Evolutionary conservation across 2,113 vertebrate genomes (phyloP), one percentile per base, ranked within the genome.

Genomic region (Periophthalmus modestus): DNA sequence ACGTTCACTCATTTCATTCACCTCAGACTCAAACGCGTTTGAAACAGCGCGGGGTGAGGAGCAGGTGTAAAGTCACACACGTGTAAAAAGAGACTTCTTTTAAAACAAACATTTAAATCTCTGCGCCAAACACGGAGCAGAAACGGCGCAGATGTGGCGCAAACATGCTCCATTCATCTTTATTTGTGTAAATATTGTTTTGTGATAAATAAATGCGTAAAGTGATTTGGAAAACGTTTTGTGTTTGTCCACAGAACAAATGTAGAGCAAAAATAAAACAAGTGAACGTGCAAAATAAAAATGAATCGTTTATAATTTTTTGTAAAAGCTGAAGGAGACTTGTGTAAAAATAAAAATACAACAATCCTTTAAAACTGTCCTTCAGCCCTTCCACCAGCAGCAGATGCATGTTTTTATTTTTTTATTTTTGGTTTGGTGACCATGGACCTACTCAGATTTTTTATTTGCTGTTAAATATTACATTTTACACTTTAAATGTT

Each of bases 81-180:
- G 2, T 39, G 33, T 65, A 39, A 63, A 65, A 65, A 65, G 62
- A 34, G 39, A 1, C 57, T 59, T 28, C 23, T 59, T 63, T 34
- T 63, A 18, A 63, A 63, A 63, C 16, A 33, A 62, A 62, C 62
- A 39, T 62, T 62, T 62, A 62, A 13, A 65, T 39, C 34, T 9
- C 2, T 12, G 62, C 34, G 18, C 62, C n/a, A 12, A 65, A 65
- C 7, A 36, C 33, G 34, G 62, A 65, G 34, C 62, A 10, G 28
- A 36, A 18, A 39, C 34, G 24, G 9, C 19, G 28, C 24, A 24
- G 57, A 59, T 59, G 57, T 59, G 23, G 21, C 11, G 9, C 12
- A 54, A 33, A 24, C 0, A 2, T 16, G 28, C 0, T 16, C 14
- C 5, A 33, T 0, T 16, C 14, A 62, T 28, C 59, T 62, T 28